These are phyloP conservation scores for Macrophya annulata DNA, from an alignment of 2,888 invertebrate genomes.

Conservation along the genomic window DNA sequence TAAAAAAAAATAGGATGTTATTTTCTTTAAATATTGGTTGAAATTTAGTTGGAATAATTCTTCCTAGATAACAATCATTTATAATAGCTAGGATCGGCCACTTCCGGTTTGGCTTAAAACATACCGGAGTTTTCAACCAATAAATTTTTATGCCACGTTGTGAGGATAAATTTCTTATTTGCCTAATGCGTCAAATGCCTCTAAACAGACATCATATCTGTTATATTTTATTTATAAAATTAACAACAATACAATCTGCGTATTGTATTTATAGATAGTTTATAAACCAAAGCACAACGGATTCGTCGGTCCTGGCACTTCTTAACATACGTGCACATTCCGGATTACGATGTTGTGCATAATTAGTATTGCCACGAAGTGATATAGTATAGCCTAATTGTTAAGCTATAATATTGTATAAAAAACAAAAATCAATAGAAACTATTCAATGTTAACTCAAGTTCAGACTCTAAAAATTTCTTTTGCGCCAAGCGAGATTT, in stretches of 20 bases:
- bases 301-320: slow-evolving; percentile 61
- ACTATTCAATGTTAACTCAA: slow-evolving; percentile 41
- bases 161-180: slow-evolving; percentile 31
- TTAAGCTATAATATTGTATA: slow-evolving; percentile 38
- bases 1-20: background rate
- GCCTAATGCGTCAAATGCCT: slow-evolving; percentile 35
- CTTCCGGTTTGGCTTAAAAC: slow-evolving; percentile 71
- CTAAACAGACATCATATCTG: slow-evolving; percentile 7
- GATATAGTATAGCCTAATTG: slow-evolving; percentile 61
- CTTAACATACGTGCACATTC: slow-evolving; percentile 66
- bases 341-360: slow-evolving; percentile 65
- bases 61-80: slow-evolving; percentile 33
- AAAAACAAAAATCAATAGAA: slow-evolving; percentile 34
- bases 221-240: slow-evolving; percentile 33
- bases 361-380: slow-evolving; percentile 68
- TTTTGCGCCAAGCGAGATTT: slow-evolving; percentile 29
- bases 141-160: slow-evolving; percentile 51
- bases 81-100: slow-evolving; percentile 64
- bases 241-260: slow-evolving; percentile 40
- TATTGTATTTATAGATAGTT: slow-evolving; percentile 24
- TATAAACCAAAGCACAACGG: slow-evolving; percentile 37
- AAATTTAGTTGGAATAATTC: slow-evolving; percentile 32
- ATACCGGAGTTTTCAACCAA: slow-evolving; percentile 69
- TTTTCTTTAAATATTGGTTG: slow-evolving; percentile 49
- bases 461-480: slow-evolving; percentile 38